Evolutionary conservation across 2,113 vertebrate genomes (phyloP).

Genomic region (Bufo bufo): DNA sequence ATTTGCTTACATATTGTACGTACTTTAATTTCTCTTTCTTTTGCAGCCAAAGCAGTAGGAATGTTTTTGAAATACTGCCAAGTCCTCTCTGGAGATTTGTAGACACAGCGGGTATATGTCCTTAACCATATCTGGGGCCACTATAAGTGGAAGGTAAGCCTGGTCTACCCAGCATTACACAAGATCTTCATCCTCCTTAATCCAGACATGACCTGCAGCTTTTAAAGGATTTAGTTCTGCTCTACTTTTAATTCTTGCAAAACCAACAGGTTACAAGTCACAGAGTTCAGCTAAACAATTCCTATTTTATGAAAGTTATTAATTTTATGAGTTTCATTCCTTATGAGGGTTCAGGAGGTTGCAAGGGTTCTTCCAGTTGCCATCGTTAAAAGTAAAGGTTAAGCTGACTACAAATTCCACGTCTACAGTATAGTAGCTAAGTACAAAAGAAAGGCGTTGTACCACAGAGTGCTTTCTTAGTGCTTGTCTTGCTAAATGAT

Average conservation of each 20-base stretch:
- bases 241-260: slow-evolving; percentile 38
- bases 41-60: not conserved
- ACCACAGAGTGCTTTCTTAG: slow-evolving; percentile 18
- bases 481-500: slow-evolving; percentile 15
- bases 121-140: slow-evolving; percentile 40
- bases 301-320: slow-evolving; percentile 21
- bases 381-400: not conserved
- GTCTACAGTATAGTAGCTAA: slow-evolving; percentile 3
- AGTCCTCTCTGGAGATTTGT: slow-evolving; percentile 20
- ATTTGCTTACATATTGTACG: not conserved
- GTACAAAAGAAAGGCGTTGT: slow-evolving; percentile 29
- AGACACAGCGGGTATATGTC: slow-evolving; percentile 30
- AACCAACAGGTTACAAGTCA: slow-evolving; percentile 35
- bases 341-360: not conserved
- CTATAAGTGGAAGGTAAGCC: slow-evolving; percentile 35
- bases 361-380: not conserved
- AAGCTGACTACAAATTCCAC: slow-evolving; percentile 3
- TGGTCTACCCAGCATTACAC: slow-evolving; percentile 39
- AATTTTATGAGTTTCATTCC: slow-evolving; percentile 21
- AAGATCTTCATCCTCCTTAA: slow-evolving; percentile 48
- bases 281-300: slow-evolving; percentile 17
- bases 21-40: not conserved
- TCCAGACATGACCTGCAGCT: slow-evolving; percentile 53
- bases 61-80: slow-evolving; percentile 42
- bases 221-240: slow-evolving; percentile 55